These are phyloP conservation scores for Notechis scutatus DNA, from an alignment of 2,113 vertebrate species.

Conservation along the genomic window DNA sequence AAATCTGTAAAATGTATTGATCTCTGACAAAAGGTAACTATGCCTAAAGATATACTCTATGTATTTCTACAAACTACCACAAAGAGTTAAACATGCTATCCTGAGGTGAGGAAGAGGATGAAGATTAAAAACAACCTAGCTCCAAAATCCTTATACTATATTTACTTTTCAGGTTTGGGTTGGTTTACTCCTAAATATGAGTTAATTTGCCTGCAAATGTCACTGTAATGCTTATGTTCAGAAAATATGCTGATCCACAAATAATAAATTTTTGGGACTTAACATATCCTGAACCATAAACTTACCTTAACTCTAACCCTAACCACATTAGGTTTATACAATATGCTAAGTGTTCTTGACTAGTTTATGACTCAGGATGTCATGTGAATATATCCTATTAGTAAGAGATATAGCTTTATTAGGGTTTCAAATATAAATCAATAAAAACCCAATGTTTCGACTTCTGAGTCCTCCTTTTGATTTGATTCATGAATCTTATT, in stretches of 20 bases:
- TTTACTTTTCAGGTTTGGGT: no score
- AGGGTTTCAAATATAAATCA: not conserved
- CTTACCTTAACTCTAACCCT: no score
- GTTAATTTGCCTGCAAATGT: not conserved
- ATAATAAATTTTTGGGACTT: not conserved
- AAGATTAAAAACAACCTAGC: no score
- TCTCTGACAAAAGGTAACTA: not conserved
- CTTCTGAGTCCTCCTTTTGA: not conserved
- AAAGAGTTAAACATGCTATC: no score
- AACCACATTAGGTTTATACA: not conserved
- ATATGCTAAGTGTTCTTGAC: not conserved
- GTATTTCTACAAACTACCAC: no score
- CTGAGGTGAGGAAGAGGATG: no score
- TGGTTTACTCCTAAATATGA: not conserved
- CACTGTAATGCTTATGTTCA: not conserved
- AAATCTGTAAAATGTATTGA: not conserved
- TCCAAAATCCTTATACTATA: no score
- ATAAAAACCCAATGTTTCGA: not conserved
- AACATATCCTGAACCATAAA: not conserved
- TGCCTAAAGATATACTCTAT: no score
- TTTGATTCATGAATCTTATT: not conserved
- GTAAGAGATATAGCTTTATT: not conserved
- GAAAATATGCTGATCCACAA: not conserved
- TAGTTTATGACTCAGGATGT: not conserved
- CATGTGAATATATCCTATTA: not conserved